These are phyloP conservation scores for Tautogolabrus adspersus DNA, from an alignment of 2,113 vertebrate species.

Conservation along the genomic window DNA sequence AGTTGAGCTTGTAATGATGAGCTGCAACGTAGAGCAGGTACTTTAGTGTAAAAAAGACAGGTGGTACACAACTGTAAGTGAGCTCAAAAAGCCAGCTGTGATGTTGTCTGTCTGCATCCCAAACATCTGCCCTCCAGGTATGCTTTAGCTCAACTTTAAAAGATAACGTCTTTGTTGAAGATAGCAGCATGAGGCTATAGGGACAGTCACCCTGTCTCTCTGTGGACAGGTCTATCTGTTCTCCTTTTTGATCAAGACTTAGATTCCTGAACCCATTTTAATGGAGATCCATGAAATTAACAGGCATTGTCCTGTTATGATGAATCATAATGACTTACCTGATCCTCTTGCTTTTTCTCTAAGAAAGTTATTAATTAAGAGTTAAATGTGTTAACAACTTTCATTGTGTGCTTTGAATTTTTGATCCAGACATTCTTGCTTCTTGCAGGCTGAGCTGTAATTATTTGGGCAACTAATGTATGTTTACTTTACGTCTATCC, in stretches of 20 bases:
- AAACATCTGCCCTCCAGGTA: constrained; percentile 65
- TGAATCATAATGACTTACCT: too few species aligned
- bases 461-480: background rate
- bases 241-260: background rate
- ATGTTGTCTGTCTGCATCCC: constrained; percentile 30
- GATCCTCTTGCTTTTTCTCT: too few species aligned
- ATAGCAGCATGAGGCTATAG: background rate
- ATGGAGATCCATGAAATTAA: background rate
- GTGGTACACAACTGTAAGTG: constrained; percentile 18
- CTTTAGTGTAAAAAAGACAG: constrained; percentile 12
- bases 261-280: background rate
- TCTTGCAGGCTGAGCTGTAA: background rate
- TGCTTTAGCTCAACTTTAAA: background rate
- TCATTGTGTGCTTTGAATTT: background rate
- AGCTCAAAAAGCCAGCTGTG: constrained; percentile 22
- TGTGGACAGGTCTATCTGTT: background rate
- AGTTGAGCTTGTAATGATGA: constrained; percentile 11
- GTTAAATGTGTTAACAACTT: background rate
- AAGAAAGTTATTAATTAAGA: too few species aligned
- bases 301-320: too few species aligned
- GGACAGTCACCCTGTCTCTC: background rate
- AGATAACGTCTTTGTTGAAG: constrained; percentile 24
- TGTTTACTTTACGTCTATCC: background rate
- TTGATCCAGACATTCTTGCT: background rate
- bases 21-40: constrained; percentile 14